Conservation (phyloP, 2,797 vertebrate species). For the Bradypus variegatus region DNA sequence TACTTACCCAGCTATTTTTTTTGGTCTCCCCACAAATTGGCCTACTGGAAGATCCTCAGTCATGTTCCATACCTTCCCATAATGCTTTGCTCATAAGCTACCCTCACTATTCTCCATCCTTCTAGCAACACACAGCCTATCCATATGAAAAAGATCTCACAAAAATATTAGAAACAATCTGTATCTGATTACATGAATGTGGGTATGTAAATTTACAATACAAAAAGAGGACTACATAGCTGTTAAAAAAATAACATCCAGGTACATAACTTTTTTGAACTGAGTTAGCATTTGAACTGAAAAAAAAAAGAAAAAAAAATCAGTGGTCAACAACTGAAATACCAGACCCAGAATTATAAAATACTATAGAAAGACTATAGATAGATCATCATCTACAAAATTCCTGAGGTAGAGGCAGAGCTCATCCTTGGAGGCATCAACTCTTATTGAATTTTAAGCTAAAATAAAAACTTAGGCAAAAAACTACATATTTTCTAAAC, state of each 20-base stretch:
- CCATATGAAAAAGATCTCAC: background rate
- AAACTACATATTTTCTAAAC: background rate
- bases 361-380: background rate
- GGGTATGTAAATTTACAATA: conserved; percentile 6
- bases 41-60: background rate
- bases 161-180: background rate
- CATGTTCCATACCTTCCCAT: background rate
- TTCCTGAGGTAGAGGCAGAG: background rate
- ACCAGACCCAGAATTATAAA: background rate
- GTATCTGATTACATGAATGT: background rate
- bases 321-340: background rate
- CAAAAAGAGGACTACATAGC: background rate
- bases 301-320: background rate
- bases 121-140: background rate
- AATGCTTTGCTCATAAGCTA: background rate
- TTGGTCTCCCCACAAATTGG: background rate
- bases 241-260: background rate
- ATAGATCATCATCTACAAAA: background rate
- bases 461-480: conserved; percentile 20
- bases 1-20: background rate
- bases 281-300: conserved; percentile 18
- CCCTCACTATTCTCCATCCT: background rate
- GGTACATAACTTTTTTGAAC: background rate
- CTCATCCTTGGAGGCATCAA: background rate
- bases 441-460: background rate